Evolutionary conservation across 2,113 vertebrate genomes (phyloP).

Genomic region (Manacus vitellinus): DNA sequence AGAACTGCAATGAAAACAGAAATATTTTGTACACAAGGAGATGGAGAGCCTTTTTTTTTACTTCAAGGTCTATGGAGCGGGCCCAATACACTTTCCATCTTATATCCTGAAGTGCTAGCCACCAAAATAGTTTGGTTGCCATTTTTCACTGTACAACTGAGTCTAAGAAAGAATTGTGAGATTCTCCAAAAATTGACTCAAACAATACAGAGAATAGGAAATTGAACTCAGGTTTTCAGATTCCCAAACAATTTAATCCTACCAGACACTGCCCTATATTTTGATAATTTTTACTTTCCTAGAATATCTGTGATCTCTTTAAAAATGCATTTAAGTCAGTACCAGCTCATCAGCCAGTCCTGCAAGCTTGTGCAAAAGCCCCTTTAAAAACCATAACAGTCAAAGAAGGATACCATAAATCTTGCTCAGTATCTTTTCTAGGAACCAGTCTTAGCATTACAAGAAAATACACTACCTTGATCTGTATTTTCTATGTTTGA

Average conservation of each 20-base stretch:
- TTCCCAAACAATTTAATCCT: not conserved
- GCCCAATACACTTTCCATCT: not conserved
- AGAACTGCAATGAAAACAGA: not conserved
- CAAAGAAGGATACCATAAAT: not conserved
- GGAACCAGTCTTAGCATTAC: not conserved
- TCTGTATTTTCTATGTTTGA: not conserved
- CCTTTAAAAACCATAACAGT: not conserved
- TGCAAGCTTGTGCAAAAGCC: not conserved
- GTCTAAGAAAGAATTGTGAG: not conserved
- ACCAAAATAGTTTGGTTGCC: not conserved
- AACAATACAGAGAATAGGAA: not conserved
- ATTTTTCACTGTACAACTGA: not conserved
- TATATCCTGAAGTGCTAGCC: not conserved
- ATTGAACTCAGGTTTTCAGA: not conserved
- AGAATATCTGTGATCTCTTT: not conserved
- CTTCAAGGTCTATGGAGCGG: not conserved
- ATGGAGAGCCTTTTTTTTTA: not conserved
- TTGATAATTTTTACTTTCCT: constrained; percentile 3
- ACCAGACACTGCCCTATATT: not conserved
- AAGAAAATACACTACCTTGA: not conserved
- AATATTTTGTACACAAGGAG: not conserved
- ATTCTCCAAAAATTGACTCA: not conserved
- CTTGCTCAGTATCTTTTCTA: not conserved
- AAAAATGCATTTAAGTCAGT: not conserved
- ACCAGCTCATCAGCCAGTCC: not conserved